Evolutionary conservation across 2,113 vertebrate genomes (phyloP).

Genomic region (Notiomystis cincta): DNA sequence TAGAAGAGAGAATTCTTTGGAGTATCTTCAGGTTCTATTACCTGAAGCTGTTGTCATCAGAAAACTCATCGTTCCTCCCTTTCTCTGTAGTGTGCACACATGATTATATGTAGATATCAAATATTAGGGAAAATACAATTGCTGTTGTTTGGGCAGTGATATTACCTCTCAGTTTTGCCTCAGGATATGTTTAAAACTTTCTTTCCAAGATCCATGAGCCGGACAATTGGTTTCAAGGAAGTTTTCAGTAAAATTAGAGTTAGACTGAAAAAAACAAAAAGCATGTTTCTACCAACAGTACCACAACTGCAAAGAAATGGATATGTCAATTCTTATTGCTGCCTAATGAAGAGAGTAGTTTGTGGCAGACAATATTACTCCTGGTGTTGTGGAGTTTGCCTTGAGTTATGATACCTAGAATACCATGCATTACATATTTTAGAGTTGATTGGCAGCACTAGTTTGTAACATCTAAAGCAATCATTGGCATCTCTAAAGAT

Average conservation of each 20-base stretch:
- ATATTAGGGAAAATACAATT: background rate
- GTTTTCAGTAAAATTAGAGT: conserved; percentile 28
- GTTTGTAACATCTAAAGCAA: conserved; percentile 71
- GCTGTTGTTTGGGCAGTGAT: background rate
- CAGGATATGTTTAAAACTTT: background rate
- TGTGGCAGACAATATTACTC: conserved; percentile 54
- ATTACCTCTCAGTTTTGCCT: background rate
- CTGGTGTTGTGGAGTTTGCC: conserved; percentile 53
- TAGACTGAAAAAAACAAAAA: background rate
- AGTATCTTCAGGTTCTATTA: background rate
- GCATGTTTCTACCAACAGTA: background rate
- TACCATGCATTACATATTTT: conserved; percentile 27
- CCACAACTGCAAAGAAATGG: conserved; percentile 13
- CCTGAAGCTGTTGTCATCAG: background rate
- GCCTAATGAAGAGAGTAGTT: conserved; percentile 20
- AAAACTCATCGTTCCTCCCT: background rate
- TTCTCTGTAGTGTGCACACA: background rate
- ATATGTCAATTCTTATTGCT: background rate
- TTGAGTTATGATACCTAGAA: conserved; percentile 28
- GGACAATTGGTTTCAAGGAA: conserved; percentile 4
- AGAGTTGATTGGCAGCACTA: conserved; percentile 71
- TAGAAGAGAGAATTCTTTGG: background rate
- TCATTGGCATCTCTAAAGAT: conserved; percentile 72
- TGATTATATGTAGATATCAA: background rate
- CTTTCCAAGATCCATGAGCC: background rate